Conservation (phyloP, 92 coral and sea anemone genomes). For the Epizoanthus scotinus region DNA sequence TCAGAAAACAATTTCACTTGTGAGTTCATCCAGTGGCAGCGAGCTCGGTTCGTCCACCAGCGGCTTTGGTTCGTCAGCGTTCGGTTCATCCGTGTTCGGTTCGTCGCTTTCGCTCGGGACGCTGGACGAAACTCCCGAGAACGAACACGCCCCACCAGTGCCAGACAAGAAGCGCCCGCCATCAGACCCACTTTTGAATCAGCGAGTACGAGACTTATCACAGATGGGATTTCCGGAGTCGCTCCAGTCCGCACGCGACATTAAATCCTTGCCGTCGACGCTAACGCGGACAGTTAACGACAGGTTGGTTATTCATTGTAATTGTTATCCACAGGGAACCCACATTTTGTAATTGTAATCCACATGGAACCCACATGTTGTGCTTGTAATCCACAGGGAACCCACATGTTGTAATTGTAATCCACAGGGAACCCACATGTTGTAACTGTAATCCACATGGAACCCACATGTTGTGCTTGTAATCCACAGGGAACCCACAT, state of each 20-base stretch:
- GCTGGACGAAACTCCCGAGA: conserved; percentile 62
- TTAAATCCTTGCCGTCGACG: background rate
- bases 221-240: conserved; percentile 2
- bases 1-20: conserved; percentile 8
- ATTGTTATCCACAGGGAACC: background rate
- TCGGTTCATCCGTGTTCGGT: conserved; percentile 39
- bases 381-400: too few species aligned
- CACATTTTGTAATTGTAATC: too few species aligned
- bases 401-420: too few species aligned
- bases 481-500: too few species aligned
- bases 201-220: conserved; percentile 12
- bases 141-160: conserved; percentile 72
- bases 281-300: conserved; percentile 14
- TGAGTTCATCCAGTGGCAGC: conserved; percentile 34
- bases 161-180: conserved; percentile 71
- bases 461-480: too few species aligned
- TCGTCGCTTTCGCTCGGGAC: conserved; percentile 66
- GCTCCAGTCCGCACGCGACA: background rate
- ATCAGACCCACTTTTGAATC: conserved; percentile 49
- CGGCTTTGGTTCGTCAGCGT: conserved; percentile 28
- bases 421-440: too few species aligned
- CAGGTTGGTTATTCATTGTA: conserved; percentile 6
- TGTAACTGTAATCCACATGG: too few species aligned
- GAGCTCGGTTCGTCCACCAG: conserved; percentile 35
- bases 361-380: too few species aligned